Evolutionary conservation across 2,888 invertebrate species (phyloP).

Genomic region (Acanthosepion esculentum): DNA sequence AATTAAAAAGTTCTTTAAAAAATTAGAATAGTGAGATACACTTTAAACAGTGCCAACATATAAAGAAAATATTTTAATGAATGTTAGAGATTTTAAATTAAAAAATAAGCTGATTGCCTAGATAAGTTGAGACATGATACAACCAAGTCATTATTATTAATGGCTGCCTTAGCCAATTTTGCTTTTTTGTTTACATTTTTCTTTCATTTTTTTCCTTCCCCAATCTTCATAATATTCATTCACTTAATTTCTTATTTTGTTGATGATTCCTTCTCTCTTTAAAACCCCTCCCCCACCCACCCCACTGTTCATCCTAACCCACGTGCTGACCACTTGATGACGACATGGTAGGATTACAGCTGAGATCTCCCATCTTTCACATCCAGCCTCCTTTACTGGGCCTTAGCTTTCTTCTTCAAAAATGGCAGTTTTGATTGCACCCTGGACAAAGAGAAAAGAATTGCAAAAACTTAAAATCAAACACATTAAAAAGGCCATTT

Average conservation of each 20-base stretch:
- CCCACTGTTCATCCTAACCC: neutral
- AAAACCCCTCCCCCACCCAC: neutral
- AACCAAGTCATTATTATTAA: neutral
- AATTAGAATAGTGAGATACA: constrained; percentile 3
- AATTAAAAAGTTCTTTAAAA: constrained; percentile 33
- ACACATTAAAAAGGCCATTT: too few relatives aligned
- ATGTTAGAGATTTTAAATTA: constrained; percentile 20
- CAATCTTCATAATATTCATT: neutral
- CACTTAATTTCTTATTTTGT: neutral
- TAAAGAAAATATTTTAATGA: constrained; percentile 33
- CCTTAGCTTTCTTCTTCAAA: constrained; percentile 72
- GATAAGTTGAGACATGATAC: neutral
- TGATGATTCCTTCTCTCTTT: constrained; percentile 33
- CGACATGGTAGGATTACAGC: constrained; percentile 34
- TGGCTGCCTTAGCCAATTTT: too few relatives aligned
- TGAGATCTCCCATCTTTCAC: constrained; percentile 41
- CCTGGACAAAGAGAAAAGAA: constrained; percentile 58
- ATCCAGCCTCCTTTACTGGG: constrained; percentile 58
- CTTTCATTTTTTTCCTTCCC: neutral
- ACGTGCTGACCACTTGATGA: neutral
- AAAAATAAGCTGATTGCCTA: constrained; percentile 22
- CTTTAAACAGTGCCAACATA: constrained; percentile 33
- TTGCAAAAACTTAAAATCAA: too few relatives aligned
- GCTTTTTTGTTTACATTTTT: neutral
- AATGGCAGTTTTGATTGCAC: constrained; percentile 72